A percentile compares a stretch with the other conserved stretches of the same genome.
phyloP scores from a whole-genome alignment of 1,140 invertebrate genomes.

The Apis dorsata region DNA sequence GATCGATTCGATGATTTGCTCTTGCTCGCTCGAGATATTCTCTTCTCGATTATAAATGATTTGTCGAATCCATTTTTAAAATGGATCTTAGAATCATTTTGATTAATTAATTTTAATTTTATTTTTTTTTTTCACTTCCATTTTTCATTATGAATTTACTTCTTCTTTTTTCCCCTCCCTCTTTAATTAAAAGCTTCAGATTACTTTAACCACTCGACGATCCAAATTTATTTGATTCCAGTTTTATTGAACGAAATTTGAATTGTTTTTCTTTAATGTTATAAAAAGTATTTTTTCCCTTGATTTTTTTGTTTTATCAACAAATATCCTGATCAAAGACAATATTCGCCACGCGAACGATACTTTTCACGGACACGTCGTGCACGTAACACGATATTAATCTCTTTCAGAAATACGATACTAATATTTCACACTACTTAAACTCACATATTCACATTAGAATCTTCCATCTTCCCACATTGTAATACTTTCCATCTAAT shows the following conservation, averaged over 20 bases:
- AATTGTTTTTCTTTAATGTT: too few species aligned
- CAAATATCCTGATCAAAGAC: not conserved
- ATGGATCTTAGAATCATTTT: too few species aligned
- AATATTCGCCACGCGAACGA: constrained; percentile 21
- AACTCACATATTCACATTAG: constrained; percentile 21
- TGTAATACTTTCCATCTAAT: constrained; percentile 13
- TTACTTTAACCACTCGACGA: not conserved
- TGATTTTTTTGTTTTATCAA: not conserved
- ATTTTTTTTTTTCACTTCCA: too few species aligned
- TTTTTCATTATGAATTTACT: too few species aligned
- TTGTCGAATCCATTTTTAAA: too few species aligned
- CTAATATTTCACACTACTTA: constrained; percentile 47
- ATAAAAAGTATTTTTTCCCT: not conserved
- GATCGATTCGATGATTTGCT: not conserved
- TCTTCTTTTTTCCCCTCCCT: too few species aligned
- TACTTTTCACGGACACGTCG: constrained; percentile 30
- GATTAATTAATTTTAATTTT: too few species aligned
- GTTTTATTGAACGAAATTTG: too few species aligned
- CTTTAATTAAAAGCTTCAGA: not conserved
- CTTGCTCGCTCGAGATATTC: not conserved
- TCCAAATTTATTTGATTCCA: too few species aligned
- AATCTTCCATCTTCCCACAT: not conserved
- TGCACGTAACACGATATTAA: constrained; percentile 47
- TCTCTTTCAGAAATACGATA: constrained; percentile 20
- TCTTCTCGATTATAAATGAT: too few species aligned